Conservation (phyloP, 2,113 vertebrate species). For the Stegostoma tigrinum region DNA sequence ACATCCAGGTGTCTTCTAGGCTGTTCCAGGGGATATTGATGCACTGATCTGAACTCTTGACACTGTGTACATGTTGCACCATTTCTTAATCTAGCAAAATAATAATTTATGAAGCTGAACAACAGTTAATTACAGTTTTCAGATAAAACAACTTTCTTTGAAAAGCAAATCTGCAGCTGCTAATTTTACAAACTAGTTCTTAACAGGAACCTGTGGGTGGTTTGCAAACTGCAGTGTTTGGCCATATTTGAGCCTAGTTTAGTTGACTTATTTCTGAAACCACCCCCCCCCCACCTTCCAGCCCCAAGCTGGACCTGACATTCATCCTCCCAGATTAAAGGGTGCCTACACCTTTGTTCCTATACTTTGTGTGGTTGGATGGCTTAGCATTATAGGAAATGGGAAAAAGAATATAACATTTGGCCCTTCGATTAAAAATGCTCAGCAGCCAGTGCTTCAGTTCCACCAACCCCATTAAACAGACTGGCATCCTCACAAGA, state of each 20-base stretch:
- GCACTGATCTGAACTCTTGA: neutral
- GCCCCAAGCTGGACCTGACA: neutral
- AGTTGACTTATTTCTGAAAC: neutral
- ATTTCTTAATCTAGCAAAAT: neutral
- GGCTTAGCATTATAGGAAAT: neutral
- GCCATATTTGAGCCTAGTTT: neutral
- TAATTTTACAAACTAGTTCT: neutral
- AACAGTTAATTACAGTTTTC: neutral
- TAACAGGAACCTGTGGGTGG: neutral
- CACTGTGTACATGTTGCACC: neutral
- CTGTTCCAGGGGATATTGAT: neutral
- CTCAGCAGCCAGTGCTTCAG: neutral
- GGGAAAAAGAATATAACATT: too few species aligned
- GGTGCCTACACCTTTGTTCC: neutral
- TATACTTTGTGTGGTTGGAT: neutral
- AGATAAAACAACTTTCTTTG: neutral
- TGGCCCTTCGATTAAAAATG: too few species aligned
- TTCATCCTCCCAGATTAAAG: neutral
- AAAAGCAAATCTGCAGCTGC: neutral
- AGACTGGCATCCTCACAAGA: neutral
- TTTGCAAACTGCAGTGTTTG: neutral
- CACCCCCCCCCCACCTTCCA: too few species aligned
- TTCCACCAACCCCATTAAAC: neutral
- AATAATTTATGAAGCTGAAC: neutral
- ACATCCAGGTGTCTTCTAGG: too few species aligned